These are phyloP conservation scores for Cataglyphis albicans DNA, from an alignment of 2,888 invertebrate genomes.

Conservation along the genomic window DNA sequence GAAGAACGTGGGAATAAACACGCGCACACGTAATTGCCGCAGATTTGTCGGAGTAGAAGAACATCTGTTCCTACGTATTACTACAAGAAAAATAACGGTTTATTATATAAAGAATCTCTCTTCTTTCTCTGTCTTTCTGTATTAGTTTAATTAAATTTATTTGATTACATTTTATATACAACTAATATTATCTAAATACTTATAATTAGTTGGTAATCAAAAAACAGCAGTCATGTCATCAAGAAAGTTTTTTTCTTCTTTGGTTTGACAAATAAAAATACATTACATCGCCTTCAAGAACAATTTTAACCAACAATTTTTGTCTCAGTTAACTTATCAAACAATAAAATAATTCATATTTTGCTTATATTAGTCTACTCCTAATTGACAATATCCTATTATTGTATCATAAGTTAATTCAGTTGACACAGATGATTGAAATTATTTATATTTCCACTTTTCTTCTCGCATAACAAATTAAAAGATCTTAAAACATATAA, in stretches of 20 bases:
- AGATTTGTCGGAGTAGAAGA: not conserved
- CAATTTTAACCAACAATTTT: not conserved
- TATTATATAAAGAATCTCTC: not conserved
- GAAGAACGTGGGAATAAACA: not conserved
- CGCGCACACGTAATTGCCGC: not conserved
- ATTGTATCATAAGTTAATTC: not conserved
- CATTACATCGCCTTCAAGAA: not conserved
- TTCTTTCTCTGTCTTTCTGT: too few relatives aligned
- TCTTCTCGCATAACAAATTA: not conserved
- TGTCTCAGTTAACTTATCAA: not conserved
- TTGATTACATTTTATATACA: slow-evolving; percentile 21
- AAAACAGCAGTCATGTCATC: not conserved
- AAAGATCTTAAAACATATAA: not conserved
- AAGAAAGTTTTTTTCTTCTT: slow-evolving; percentile 13
- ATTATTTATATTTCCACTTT: not conserved
- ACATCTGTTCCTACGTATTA: not conserved
- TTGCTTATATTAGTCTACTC: not conserved
- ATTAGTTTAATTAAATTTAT: slow-evolving; percentile 10
- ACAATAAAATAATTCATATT: not conserved
- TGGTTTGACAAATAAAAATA: slow-evolving; percentile 32
- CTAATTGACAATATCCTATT: not conserved
- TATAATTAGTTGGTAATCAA: slow-evolving; percentile 11
- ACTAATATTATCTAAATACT: not conserved
- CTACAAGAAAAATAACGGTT: not conserved
- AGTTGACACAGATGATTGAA: not conserved